A percentile compares a stretch with the other conserved stretches of the same genome.
phyloP scores from a whole-genome alignment of 1,140 invertebrate genomes.

The Achroia grisella region DNA sequence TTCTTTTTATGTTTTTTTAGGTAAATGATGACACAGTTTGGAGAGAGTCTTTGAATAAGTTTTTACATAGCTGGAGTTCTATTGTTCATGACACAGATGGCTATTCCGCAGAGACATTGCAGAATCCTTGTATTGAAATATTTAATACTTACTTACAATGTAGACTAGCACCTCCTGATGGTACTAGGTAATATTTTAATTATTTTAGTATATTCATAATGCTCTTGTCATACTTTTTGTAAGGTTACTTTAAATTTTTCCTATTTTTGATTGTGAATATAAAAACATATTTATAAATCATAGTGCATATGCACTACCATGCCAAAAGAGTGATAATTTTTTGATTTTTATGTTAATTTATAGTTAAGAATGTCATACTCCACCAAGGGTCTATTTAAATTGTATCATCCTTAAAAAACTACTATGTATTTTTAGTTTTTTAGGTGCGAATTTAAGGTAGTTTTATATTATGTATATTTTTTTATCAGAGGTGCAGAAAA shows the following conservation, averaged over 20 bases:
- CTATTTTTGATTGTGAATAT: too few species aligned
- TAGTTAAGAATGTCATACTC: too few species aligned
- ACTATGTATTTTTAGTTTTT: too few species aligned
- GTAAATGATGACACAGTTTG: slow-evolving; percentile 74
- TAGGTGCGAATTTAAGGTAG: too few species aligned
- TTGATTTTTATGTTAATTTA: too few species aligned
- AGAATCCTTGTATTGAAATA: slow-evolving; percentile 74
- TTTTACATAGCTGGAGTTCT: slow-evolving; percentile 86
- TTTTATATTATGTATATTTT: background rate
- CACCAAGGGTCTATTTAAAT: too few species aligned
- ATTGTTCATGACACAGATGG: slow-evolving; percentile 77
- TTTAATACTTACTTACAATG: slow-evolving; percentile 90
- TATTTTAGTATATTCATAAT: too few species aligned
- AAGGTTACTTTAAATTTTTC: too few species aligned
- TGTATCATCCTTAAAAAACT: too few species aligned
- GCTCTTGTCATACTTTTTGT: background rate
- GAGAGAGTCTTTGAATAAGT: slow-evolving; percentile 86
- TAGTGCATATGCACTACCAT: too few species aligned
- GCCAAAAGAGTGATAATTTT: too few species aligned
- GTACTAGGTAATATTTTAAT: slow-evolving; percentile 71
- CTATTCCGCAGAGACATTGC: slow-evolving; percentile 72
- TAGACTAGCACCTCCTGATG: slow-evolving; percentile 88
- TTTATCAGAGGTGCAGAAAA: slow-evolving; percentile 36
- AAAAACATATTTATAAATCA: too few species aligned
- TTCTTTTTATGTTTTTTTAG: slow-evolving; percentile 24